Base-by-base conservation (phyloP, 2,797 vertebrate genomes). In the Acipenser transmontanus region DNA sequence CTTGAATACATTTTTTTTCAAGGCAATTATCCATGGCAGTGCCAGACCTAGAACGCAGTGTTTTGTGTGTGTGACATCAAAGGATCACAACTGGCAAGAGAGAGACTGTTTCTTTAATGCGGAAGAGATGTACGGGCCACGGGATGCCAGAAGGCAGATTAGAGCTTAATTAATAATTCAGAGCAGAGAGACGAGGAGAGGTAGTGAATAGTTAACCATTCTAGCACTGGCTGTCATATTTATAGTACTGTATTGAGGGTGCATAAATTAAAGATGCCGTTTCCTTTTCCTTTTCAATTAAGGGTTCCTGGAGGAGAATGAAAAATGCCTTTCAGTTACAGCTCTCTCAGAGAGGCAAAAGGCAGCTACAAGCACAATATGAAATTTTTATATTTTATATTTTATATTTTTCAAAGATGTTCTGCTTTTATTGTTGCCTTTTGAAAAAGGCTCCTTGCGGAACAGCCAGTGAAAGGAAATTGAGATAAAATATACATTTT, bases 31-130 rank as follows among this genome's bases (percentile, higher is more conserved):
- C 78, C 75, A 80, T 50, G 61, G 66, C 70, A 69, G 65, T 80
- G 84, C 76, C 79, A 78, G 82, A 86, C 84, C 82, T 85, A 82
- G 81, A 77, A 73, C 67, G 66, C 65, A 67, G 77, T 61, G 67
- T 71, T 82, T 71, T 72, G 61, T 8, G 67, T 11, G 74, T 76
- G 62, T 82, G 75, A 87, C 82, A 78, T 86, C 79, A 74, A 80
- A 75, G 78, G 65, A 0, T 60, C 0, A 0, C 69, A 63, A 66
- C 52, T 69, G 20, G 73, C 0, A 5, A 75, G 69, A 68, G 68
- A 76, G 64, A 0, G 0, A 34, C 61, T 74, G 73, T 69, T 75
- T 76, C 77, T 79, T 76, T 80, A 76, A 75, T 75, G 75, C 67
- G 75, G 66, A 72, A 73, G 76, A 6, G 68, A 65, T 77, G 75